A percentile compares a stretch with the other conserved stretches of the same genome.
Conservation (phyloP, 92 coral and sea anemone species). For the Porites evermanni region DNA sequence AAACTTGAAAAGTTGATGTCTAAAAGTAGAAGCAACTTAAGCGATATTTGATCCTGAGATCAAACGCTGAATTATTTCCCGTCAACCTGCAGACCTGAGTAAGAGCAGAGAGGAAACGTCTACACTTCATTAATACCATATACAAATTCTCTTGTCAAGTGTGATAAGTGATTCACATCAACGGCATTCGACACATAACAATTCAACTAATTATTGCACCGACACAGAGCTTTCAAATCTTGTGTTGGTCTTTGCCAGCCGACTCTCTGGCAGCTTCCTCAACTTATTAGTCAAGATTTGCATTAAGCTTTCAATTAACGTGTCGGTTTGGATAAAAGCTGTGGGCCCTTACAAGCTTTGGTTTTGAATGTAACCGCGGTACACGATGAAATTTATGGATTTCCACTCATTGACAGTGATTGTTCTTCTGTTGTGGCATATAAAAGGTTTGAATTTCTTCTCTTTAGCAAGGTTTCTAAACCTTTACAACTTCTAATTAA, state of each 20-base stretch:
- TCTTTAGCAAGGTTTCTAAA: constrained; percentile 18
- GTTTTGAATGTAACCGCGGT: neutral
- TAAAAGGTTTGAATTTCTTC: constrained; percentile 57
- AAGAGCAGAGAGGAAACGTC: constrained; percentile 38
- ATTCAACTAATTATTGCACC: constrained; percentile 20
- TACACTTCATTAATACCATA: constrained; percentile 47
- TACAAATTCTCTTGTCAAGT: constrained; percentile 49
- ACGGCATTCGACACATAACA: constrained; percentile 44
- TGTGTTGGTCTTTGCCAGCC: constrained; percentile 2
- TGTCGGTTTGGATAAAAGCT: constrained; percentile 32
- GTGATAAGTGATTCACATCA: constrained; percentile 56
- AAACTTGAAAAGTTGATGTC: constrained; percentile 26
- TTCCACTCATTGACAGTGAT: constrained; percentile 21
- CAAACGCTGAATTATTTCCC: constrained; percentile 5
- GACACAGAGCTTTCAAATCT: constrained; percentile 10
- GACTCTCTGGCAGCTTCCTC: constrained; percentile 5
- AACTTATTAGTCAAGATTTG: constrained; percentile 33
- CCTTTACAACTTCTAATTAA: neutral
- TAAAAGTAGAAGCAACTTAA: constrained; percentile 1
- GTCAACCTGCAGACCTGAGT: neutral
- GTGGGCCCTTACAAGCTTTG: neutral
- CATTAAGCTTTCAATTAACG: constrained; percentile 47
- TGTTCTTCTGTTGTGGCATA: constrained; percentile 35
- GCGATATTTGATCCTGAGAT: neutral
- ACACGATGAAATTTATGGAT: constrained; percentile 27